Percentiles rank a stretch among this genome's conserved stretches.
Conservation (phyloP, 2,797 vertebrate genomes). For the Epinephelus malabaricus region DNA sequence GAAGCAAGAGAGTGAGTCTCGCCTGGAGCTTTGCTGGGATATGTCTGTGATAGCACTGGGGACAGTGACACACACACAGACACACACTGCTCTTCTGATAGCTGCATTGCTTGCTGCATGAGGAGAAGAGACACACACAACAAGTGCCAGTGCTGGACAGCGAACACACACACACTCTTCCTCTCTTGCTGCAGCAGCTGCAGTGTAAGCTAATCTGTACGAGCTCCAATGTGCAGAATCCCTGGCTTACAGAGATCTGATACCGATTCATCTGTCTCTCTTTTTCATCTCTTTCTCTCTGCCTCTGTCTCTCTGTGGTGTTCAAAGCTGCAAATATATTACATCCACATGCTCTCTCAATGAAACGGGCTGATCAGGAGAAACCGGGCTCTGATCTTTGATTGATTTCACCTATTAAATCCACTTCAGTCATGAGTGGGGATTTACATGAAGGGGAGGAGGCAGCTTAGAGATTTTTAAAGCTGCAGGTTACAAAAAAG, state of each 20-base stretch:
- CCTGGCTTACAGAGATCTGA: conserved; percentile 68
- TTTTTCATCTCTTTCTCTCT: conserved; percentile 54
- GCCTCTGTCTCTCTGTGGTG: conserved; percentile 33
- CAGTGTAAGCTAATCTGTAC: conserved; percentile 71
- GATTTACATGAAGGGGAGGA: conserved; percentile 57
- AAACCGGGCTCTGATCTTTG: conserved; percentile 64
- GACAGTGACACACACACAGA: conserved; percentile 6
- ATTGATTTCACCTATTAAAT: conserved; percentile 71
- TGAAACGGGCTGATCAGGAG: conserved; percentile 52
- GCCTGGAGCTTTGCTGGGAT: conserved; percentile 49
- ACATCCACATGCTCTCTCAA: conserved; percentile 43
- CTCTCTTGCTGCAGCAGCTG: conserved; percentile 63
- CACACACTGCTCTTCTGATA: conserved; percentile 39
- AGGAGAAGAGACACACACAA: conserved; percentile 36
- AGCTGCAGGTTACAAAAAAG: conserved; percentile 17
- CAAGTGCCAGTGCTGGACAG: conserved; percentile 28
- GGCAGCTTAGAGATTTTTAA: conserved; percentile 46
- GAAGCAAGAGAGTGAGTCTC: conserved; percentile 47
- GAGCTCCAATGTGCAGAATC: conserved; percentile 61
- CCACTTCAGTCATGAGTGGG: conserved; percentile 47
- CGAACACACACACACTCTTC: conserved; percentile 5
- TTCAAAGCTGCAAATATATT: conserved; percentile 65
- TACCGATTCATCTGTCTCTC: conserved; percentile 57
- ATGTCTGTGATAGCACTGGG: conserved; percentile 52
- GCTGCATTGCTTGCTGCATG: conserved; percentile 36